Base-by-base conservation (phyloP, 2,888 invertebrate species). In the Corbicula japonica region DNA sequence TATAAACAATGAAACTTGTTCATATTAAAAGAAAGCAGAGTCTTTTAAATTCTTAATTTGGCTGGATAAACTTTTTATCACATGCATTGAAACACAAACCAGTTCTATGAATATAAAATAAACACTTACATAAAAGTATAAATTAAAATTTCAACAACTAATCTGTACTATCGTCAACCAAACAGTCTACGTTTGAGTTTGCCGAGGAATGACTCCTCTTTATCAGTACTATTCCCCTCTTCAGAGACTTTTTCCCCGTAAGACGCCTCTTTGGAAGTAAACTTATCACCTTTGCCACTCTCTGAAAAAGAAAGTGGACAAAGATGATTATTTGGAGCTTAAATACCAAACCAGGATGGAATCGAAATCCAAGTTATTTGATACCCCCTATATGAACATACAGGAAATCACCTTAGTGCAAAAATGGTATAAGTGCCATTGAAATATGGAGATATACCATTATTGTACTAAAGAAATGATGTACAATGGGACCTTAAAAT, bases 111-210 rank as follows among this genome's bases (percentile, higher is more conserved):
- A n/a, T n/a, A n/a, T n/a, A n/a, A n/a, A n/a, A n/a, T n/a, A n/a
- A n/a, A 38, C 23, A 62, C 62, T 62, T n/a, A n/a, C 62, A 30
- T 21, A 6, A 12, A 32, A 62, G 28, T 21, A n/a, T 15, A 48
- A 32, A 44, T 46, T 32, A 32, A 48, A 44, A 21, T 15, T n/a
- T n/a, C n/a, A n/a, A n/a, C n/a, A n/a, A n/a, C n/a, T 26, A 58
- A 41, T 12, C 5, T 35, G 10, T 21, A 15, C 69, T 69, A 69
- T 71, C 54, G 50, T 90, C 85, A 91, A 80, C 92, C 91, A 88
- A 92, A 92, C 68, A 93, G 76, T 82, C 88, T 92, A 54, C 87
- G 77, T 78, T 92, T 93, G 63, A 93, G 86, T 89, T 90, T 91
- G 69, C 86, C 82, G 32, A 92, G 79, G 76, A 93, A 88, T 18